Percentiles rank a stretch among this genome's conserved stretches.
Conservation (phyloP, 2,797 vertebrate genomes). For the Protosalanx chinensis region DNA sequence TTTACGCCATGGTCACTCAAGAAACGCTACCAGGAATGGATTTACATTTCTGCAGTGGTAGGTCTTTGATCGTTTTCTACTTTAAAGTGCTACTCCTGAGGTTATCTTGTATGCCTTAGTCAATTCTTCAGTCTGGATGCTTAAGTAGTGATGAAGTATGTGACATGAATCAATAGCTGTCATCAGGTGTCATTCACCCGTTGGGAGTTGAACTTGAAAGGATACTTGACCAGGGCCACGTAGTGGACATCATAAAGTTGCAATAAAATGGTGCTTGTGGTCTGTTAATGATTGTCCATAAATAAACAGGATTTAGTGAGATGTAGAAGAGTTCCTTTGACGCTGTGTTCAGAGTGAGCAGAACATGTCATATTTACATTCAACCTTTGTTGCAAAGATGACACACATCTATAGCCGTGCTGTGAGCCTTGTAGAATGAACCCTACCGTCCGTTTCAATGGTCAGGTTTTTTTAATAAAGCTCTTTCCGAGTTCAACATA, state of each 20-base stretch:
- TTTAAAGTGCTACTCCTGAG: too few relatives aligned
- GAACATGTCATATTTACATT: not conserved
- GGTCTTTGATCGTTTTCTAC: conserved; percentile 11
- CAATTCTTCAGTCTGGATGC: not conserved
- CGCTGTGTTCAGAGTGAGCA: not conserved
- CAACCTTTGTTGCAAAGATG: not conserved
- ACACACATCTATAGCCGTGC: not conserved
- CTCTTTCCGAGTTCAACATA: too few relatives aligned
- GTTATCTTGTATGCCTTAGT: not conserved
- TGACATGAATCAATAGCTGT: not conserved
- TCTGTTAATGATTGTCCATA: too few relatives aligned
- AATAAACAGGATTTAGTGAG: not conserved
- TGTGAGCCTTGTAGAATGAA: not conserved
- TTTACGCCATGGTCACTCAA: not conserved
- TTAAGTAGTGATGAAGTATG: not conserved
- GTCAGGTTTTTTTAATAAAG: too few relatives aligned
- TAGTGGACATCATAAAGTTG: too few relatives aligned
- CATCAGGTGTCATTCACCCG: not conserved
- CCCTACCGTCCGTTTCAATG: too few relatives aligned
- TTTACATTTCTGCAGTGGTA: conserved; percentile 14
- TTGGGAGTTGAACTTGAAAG: too few relatives aligned
- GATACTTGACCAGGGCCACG: too few relatives aligned
- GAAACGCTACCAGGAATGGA: not conserved
- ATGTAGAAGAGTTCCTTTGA: not conserved
- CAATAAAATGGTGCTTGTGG: too few relatives aligned